Base-by-base conservation (phyloP, 2,888 invertebrate species). In the Deilephila elpenor region DNA sequence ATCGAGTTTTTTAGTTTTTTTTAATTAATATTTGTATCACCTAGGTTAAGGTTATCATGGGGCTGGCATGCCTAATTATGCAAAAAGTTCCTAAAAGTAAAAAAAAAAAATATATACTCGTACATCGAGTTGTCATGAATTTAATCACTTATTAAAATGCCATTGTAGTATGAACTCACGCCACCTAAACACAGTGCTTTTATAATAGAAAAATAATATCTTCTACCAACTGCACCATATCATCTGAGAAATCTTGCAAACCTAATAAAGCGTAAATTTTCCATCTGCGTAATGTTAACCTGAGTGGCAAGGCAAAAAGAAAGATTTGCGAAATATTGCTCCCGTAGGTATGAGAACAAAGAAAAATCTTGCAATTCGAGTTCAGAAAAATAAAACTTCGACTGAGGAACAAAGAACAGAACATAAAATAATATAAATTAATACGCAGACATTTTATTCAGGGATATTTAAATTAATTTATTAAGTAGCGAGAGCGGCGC, bases 401-500 rank as follows among this genome's bases (percentile, higher is more conserved):
- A 7, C 44, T 5, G 59, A 67, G 67, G n/a, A 5, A 17, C 25
- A 32, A 34, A 56, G 17, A 44, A 44, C 37, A 20, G 62, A 56
- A 62, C 37, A 60, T 44, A 44, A 60, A 32, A 60, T 56, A 56
- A 70, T 62, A 32, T 62, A 53, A 73, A 73, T 60, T 61, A 60
- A 53, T 61, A 37, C 71, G 61, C 62, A 29, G 37, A 44, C 20
- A 71, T 70, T 74, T 71, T 56, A 74, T 71, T 79, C 74, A 74
- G 74, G 79, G 79, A 80, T 82, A 83, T 81, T 76, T 81, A 83
- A 84, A 84, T 84, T 86, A 84, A 88, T 86, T 87, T 82, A 80
- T 75, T 77, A 73, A 74, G 77, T 77, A 78, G 73, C 77, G 73
- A 74, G 74, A 76, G 75, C 80, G 75, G 78, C 80, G 83, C 83